Evolutionary conservation across 2,797 vertebrate species (phyloP).

Genomic region (Momotus momota): DNA sequence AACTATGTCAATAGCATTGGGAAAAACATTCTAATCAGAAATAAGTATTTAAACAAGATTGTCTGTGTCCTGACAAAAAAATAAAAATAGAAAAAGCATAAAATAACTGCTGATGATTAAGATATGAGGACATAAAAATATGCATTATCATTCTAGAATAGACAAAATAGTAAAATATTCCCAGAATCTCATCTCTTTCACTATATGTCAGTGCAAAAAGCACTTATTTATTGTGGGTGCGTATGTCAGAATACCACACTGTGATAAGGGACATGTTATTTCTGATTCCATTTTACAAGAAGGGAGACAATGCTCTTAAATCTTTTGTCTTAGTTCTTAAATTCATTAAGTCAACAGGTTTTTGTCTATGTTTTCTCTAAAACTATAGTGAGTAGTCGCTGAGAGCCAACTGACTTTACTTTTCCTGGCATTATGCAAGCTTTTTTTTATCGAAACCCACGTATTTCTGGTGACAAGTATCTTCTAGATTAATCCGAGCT

Average conservation of each 20-base stretch:
- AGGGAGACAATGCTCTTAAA: fast-evolving
- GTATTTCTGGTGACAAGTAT: background rate
- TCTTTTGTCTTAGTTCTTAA: background rate
- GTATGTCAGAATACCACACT: background rate
- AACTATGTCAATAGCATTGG: slow-evolving; percentile 1
- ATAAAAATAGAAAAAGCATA: background rate
- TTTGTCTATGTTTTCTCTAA: background rate
- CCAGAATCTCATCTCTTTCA: background rate
- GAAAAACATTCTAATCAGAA: slow-evolving; percentile 34
- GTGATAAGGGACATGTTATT: background rate
- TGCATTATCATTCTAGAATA: background rate
- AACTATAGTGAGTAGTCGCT: background rate
- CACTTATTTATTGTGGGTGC: background rate
- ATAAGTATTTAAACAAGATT: slow-evolving; percentile 1
- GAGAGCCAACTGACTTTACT: background rate
- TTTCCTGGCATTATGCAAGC: background rate
- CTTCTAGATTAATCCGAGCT: background rate
- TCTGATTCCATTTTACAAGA: background rate
- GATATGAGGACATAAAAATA: background rate
- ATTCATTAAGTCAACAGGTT: background rate
- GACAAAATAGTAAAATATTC: background rate
- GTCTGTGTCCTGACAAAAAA: background rate
- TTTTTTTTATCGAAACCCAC: background rate
- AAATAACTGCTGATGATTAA: background rate
- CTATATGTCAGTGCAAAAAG: background rate